Conservation (phyloP, 1,140 invertebrate genomes). For the Eriocheir sinensis region DNA sequence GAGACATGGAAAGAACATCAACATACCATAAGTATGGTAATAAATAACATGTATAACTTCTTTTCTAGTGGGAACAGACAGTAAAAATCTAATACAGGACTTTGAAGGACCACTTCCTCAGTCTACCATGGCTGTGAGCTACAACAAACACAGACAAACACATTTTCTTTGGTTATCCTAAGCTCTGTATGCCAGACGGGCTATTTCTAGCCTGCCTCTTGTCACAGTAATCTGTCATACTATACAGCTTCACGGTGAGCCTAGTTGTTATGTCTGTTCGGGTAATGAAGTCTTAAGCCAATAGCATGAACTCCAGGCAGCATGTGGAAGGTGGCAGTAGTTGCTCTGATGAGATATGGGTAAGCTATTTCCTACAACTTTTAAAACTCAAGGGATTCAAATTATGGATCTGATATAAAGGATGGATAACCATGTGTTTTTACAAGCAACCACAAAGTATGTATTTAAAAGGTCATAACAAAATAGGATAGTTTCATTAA, state of each 20-base stretch:
- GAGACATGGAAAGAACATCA: slow-evolving; percentile 57
- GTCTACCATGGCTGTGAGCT: slow-evolving; percentile 63
- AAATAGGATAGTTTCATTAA: slow-evolving; percentile 28
- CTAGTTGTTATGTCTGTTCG: background rate
- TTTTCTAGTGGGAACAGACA: slow-evolving; percentile 69
- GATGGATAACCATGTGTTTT: slow-evolving; percentile 26
- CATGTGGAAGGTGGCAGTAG: slow-evolving; percentile 42
- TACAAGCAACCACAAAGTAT: background rate
- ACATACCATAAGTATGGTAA: slow-evolving; percentile 62
- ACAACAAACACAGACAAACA: slow-evolving; percentile 71
- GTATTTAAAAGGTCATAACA: background rate
- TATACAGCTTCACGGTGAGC: background rate
- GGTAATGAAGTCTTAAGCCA: slow-evolving; percentile 39
- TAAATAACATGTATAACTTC: slow-evolving; percentile 71
- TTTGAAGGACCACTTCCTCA: background rate
- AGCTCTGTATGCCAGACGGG: slow-evolving; percentile 65
- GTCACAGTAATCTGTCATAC: slow-evolving; percentile 61
- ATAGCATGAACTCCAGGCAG: background rate
- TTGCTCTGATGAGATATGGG: slow-evolving; percentile 24
- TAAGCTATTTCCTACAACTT: background rate
- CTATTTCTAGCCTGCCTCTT: slow-evolving; percentile 46
- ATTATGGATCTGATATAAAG: slow-evolving; percentile 45
- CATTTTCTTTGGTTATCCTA: slow-evolving; percentile 75
- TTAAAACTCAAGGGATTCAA: background rate
- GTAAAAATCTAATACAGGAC: slow-evolving; percentile 18